phyloP scores from a whole-genome alignment of 2,888 invertebrate species.

The Epinotia bilunana region DNA sequence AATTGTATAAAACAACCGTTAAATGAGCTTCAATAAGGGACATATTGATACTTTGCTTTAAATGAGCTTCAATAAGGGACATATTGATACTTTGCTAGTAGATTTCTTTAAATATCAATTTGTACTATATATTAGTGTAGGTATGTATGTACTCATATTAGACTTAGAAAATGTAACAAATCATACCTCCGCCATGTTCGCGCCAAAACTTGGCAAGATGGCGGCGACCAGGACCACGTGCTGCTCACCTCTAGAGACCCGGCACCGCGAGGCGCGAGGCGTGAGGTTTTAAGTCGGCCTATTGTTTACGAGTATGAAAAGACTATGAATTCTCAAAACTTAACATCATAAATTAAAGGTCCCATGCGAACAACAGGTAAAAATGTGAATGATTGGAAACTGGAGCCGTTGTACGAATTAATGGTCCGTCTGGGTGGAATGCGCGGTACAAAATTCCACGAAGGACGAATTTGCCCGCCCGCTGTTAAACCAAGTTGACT shows the following conservation, averaged over 20 bases:
- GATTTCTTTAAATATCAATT: not conserved
- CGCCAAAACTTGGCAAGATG: slow-evolving; percentile 69
- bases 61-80: not conserved
- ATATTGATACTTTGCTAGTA: not conserved
- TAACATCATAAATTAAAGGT: not conserved
- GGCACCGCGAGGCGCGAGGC: too few species aligned
- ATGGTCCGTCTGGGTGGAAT: slow-evolving; percentile 24
- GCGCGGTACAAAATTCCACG: slow-evolving; percentile 45
- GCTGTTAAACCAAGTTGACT: slow-evolving; percentile 20
- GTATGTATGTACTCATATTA: not conserved
- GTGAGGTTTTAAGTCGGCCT: too few species aligned
- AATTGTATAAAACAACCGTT: slow-evolving; percentile 3
- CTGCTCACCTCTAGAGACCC: too few species aligned
- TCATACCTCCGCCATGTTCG: slow-evolving; percentile 4
- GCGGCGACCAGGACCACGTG: too few species aligned
- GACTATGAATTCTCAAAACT: not conserved
- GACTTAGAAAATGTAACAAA: not conserved
- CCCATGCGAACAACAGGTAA: slow-evolving; percentile 13
- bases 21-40: not conserved
- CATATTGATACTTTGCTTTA: not conserved
- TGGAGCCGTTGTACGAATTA: slow-evolving; percentile 34
- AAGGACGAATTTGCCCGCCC: slow-evolving; percentile 42
- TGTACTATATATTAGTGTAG: not conserved
- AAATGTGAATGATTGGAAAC: slow-evolving; percentile 19
- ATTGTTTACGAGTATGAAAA: too few species aligned